These are phyloP conservation scores for Tenthredo notha DNA, from an alignment of 2,888 invertebrate genomes.

Conservation along the genomic window DNA sequence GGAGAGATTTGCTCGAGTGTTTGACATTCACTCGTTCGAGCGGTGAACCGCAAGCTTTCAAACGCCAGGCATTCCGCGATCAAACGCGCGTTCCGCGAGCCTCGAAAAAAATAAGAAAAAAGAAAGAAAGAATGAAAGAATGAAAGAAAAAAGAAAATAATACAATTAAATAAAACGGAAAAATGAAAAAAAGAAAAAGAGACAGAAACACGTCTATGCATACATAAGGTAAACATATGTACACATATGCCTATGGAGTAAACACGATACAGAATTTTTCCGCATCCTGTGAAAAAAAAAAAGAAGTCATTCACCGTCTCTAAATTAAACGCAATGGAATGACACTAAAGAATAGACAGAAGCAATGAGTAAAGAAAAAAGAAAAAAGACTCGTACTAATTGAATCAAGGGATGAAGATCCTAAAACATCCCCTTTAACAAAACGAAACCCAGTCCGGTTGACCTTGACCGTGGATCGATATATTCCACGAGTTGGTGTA, in stretches of 20 bases:
- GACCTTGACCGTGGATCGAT: slow-evolving; percentile 49
- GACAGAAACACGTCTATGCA: neutral
- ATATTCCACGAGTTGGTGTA: neutral
- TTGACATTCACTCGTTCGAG: slow-evolving; percentile 35
- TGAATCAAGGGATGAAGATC: neutral
- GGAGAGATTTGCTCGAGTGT: slow-evolving; percentile 51
- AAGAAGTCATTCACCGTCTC: neutral
- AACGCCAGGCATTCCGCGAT: slow-evolving; percentile 29
- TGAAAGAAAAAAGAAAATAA: neutral
- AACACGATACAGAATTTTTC: neutral
- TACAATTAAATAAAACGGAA: neutral
- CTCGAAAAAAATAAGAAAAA: neutral
- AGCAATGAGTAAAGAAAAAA: neutral
- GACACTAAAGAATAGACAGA: neutral
- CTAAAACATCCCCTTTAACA: slow-evolving; percentile 44
- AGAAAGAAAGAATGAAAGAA: neutral
- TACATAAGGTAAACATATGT: neutral
- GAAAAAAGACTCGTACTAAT: neutral
- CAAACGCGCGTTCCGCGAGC: slow-evolving; percentile 16
- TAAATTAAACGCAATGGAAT: neutral
- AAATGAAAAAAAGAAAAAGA: neutral
- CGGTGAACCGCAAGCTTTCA: slow-evolving; percentile 39
- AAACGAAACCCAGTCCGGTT: neutral
- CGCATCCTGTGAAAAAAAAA: neutral
- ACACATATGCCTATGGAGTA: neutral